Base-by-base conservation (phyloP, 1,140 invertebrate species). In the Chymomyza costata region DNA sequence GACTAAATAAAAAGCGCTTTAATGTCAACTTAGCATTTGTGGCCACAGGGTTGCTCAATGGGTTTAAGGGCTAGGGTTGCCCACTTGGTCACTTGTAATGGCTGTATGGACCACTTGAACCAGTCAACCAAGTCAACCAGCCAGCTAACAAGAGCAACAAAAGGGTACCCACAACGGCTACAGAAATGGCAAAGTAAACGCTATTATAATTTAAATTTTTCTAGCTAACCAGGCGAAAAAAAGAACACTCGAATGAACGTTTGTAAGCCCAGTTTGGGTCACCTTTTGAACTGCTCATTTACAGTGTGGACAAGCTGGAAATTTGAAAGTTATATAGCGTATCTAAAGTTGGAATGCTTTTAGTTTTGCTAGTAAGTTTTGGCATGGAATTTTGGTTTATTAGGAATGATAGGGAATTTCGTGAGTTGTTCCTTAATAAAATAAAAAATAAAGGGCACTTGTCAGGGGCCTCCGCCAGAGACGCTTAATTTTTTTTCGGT, bases 131-230 rank as follows among this genome's bases (percentile, higher is more conserved):
- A n/a, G n/a, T n/a, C n/a, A n/a, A n/a, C n/a, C n/a, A n/a, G n/a
- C n/a, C n/a, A 56, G 35, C 65, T n/a, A 53, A 50, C 65, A 64
- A 63, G 35, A 52, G 25, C 6, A 38, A 19, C 39, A 32, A 38
- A 32, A 28, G 28, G 59, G 31, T 38, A 38, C n/a, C n/a, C n/a
- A 44, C 53, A 44, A 47, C 56, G 40, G 64, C 62, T 25, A n/a
- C n/a, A n/a, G 21, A 8, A 65, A 66, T 67, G 45, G 54, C 46
- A 70, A 69, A 69, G 66, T 60, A 70, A 69, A 69, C 49, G 66
- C 66, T 60, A 69, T 69, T 69, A 69, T 66, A 66, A 69, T 69
- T 69, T 69, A 69, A 69, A 69, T 69, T 70, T 70, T 54, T 65
- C 60, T 55, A 69, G 56, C 60, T 69, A 69, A 69, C 66, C 66